phyloP scores from a whole-genome alignment of 2,113 vertebrate species.

The Otocyon megalotis region DNA sequence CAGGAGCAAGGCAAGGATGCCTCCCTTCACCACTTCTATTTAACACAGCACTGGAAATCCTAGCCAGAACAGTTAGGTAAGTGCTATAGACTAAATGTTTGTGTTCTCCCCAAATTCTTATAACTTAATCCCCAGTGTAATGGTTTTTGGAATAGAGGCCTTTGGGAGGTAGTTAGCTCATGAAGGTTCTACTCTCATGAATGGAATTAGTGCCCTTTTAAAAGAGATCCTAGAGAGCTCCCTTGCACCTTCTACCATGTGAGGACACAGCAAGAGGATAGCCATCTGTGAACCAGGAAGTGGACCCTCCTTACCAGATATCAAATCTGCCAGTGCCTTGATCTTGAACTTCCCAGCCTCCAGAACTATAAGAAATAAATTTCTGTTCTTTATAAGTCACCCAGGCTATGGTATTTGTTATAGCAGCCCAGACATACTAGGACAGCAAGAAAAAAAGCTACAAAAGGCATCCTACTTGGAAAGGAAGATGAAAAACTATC shows the following conservation, averaged over 20 bases:
- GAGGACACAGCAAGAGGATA: background rate
- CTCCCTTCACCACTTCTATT: accelerated
- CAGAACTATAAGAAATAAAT: background rate
- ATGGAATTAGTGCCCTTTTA: background rate
- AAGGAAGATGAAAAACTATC: background rate
- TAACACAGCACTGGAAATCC: background rate
- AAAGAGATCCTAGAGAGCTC: background rate
- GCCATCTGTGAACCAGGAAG: background rate
- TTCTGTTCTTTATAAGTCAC: background rate
- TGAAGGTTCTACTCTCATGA: background rate
- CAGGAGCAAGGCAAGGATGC: background rate
- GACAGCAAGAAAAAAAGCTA: background rate
- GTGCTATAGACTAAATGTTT: background rate
- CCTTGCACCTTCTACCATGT: background rate
- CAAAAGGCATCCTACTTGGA: background rate
- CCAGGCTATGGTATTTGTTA: background rate
- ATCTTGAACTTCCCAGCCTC: background rate
- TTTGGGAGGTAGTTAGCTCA: background rate
- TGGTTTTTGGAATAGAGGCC: background rate
- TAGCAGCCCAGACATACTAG: background rate
- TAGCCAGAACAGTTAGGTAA: background rate
- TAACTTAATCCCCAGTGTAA: background rate
- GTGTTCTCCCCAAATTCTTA: background rate
- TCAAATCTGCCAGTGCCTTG: background rate
- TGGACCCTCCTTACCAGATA: background rate